phyloP scores from a whole-genome alignment of 2,797 vertebrate species.

The Danio kyathit region DNA sequence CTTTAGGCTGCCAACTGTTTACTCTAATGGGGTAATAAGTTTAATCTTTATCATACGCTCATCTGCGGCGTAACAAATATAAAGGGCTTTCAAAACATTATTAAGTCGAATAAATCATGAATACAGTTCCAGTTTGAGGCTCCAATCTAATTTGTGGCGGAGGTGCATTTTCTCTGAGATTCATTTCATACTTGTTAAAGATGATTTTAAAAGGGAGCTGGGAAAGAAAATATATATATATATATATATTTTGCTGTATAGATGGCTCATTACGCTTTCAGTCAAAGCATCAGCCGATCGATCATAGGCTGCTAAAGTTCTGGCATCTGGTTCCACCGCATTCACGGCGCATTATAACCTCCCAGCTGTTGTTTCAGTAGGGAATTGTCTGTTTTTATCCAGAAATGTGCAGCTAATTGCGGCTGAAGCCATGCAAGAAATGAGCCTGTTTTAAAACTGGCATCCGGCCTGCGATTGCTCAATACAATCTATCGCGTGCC shows the following conservation, averaged over 20 bases:
- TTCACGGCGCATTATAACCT: conserved; percentile 38
- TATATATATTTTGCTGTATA: background rate
- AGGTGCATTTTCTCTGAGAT: conserved; percentile 64
- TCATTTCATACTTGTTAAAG: conserved; percentile 76
- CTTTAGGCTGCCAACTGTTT: conserved; percentile 74
- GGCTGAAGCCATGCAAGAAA: conserved; percentile 40
- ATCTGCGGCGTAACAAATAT: conserved; percentile 68
- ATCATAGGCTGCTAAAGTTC: conserved; percentile 27
- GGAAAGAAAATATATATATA: conserved; percentile 54
- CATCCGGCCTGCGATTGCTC: conserved; percentile 15
- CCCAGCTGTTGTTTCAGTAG: conserved; percentile 41
- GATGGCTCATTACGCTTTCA: conserved; percentile 45
- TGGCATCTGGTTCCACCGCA: conserved; percentile 24
- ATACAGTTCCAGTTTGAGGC: conserved; percentile 76
- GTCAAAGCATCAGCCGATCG: conserved; percentile 19
- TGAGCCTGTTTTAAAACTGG: conserved; percentile 29
- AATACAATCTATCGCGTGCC: conserved; percentile 7
- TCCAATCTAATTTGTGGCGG: conserved; percentile 78
- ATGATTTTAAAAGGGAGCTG: conserved; percentile 52
- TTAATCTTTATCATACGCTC: conserved; percentile 71
- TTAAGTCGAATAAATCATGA: conserved; percentile 82
- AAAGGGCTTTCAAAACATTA: conserved; percentile 74
- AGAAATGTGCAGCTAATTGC: conserved; percentile 26
- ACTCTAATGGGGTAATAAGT: conserved; percentile 72
- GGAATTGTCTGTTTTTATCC: conserved; percentile 26